phyloP scores from a whole-genome alignment of 2,888 invertebrate species.

The Plemyria rubiginata region DNA sequence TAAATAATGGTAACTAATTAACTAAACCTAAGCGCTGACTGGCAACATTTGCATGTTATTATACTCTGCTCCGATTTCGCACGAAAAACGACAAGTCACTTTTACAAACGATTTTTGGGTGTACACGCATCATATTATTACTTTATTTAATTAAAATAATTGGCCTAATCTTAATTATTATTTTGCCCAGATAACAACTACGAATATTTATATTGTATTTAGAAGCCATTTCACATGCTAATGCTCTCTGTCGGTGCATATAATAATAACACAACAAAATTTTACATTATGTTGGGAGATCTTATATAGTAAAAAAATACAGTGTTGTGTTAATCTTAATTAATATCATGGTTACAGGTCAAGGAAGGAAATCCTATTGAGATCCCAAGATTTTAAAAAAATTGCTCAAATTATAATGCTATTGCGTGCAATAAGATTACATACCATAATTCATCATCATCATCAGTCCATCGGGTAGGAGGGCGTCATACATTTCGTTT shows the following conservation, averaged over 20 bases:
- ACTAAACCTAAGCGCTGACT: conserved; percentile 25
- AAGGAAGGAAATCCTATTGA: conserved; percentile 29
- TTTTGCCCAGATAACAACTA: neutral
- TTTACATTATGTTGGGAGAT: neutral
- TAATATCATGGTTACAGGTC: conserved; percentile 28
- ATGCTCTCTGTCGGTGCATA: conserved; percentile 1
- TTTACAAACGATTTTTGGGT: no score
- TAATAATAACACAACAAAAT: neutral
- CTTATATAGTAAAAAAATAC: neutral
- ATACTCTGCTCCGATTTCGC: neutral
- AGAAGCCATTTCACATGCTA: neutral
- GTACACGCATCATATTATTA: no score
- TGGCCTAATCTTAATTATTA: neutral
- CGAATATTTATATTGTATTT: neutral
- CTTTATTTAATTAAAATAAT: no score
- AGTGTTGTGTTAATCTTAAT: neutral
- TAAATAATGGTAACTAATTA: conserved; percentile 36
- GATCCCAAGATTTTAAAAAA: conserved; percentile 31
- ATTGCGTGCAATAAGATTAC: no score
- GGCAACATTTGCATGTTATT: conserved; percentile 5
- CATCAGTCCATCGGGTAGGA: no score
- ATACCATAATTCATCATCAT: no score
- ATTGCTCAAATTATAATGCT: neutral
- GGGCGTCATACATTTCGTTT: no score
- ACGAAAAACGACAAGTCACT: no score